Base-by-base conservation (phyloP, 2,888 invertebrate species). In the Spilarctia lutea region DNA sequence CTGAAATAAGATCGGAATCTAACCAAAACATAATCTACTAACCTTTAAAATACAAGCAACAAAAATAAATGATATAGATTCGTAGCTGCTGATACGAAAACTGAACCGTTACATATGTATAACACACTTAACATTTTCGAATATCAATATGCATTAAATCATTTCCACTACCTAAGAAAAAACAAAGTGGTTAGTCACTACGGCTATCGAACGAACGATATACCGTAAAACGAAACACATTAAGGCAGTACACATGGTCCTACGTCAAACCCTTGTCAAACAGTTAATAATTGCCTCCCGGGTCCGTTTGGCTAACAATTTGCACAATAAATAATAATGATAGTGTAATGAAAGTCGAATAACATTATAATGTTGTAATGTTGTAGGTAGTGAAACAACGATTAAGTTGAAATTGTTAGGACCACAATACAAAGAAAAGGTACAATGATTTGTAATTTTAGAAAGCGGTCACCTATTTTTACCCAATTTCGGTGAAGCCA, bases 261-360 rank as follows among this genome's bases (percentile, higher is more conserved):
- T 69, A 72, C 67, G 81, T 77, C 82, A 30, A 65, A 84, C 84
- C 84, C 85, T 80, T 77, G 69, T 84, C 84, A 84, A 78, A 76
- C 75, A 75, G 83, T 78, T 85, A 75, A 83, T 83, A 77, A 83
- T 78, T 75, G 76, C 81, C 78, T 68, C 73, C 65, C 39, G 65
- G 60, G 63, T 42, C 63, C 68, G 68, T 75, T 77, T 75, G 70
- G 72, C 72, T 76, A 75, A 76, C 77, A 78, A 83, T 75, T 82
- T 81, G 74, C 60, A 71, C 73, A 52, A 79, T 81, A 78, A 79
- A 82, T 82, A 83, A 81, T 82, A 79, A 80, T 80, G 77, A 80
- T 74, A 78, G 16, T 79, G 79, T 74, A 79, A 77, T 79, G 79
- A 80, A 80, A 77, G 76, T 74, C 60, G 48, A 27, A 20, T 48